phyloP scores from a whole-genome alignment of 1,140 invertebrate species.

The Arion vulgaris region DNA sequence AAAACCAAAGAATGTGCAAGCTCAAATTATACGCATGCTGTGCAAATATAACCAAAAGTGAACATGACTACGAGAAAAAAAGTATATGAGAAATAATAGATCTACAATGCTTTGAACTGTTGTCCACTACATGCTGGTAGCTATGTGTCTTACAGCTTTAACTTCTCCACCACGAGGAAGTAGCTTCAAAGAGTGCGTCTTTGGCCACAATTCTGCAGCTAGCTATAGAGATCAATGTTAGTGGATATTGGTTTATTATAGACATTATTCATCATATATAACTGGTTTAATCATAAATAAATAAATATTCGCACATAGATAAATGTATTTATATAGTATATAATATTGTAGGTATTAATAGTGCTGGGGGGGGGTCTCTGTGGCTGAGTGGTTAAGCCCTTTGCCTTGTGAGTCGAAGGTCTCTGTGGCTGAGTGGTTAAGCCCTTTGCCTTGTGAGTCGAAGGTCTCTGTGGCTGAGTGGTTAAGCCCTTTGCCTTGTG shows the following conservation, averaged over 20 bases:
- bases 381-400: too few species aligned
- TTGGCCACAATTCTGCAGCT: background rate
- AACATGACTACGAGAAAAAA: background rate
- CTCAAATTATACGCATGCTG: background rate
- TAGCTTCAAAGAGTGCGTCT: background rate
- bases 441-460: too few species aligned
- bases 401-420: too few species aligned
- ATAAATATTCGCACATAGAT: too few species aligned
- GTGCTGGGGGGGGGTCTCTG: too few species aligned
- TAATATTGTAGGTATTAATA: too few species aligned
- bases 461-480: too few species aligned
- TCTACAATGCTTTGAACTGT: background rate
- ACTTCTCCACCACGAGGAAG: background rate
- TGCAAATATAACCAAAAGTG: background rate
- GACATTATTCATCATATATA: background rate
- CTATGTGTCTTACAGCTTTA: background rate
- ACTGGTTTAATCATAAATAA: too few species aligned
- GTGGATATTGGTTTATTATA: background rate
- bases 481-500: too few species aligned
- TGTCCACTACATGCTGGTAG: background rate
- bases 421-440: too few species aligned
- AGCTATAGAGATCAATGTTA: background rate
- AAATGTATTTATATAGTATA: too few species aligned
- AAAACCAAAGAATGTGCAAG: background rate
- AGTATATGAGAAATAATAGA: background rate